Evolutionary conservation across 2,113 vertebrate species (phyloP).

Genomic region (Nipponia nippon): DNA sequence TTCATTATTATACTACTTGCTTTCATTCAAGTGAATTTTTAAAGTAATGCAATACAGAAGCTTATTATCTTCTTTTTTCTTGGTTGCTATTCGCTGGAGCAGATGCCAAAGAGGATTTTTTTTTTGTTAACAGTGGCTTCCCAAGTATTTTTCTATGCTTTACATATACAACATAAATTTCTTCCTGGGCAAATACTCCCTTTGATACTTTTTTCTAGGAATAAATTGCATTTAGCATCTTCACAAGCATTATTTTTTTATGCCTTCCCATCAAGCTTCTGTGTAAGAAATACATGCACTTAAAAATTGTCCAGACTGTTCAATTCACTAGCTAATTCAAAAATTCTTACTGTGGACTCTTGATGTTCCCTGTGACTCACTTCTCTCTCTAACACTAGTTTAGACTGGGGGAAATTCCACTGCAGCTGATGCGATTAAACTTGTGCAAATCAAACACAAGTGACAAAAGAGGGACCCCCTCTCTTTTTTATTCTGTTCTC

Average conservation of each 20-base stretch:
- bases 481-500: not conserved
- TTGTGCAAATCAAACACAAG: not conserved
- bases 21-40: slow-evolving; percentile 41
- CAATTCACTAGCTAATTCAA: not conserved
- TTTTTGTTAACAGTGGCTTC: not conserved
- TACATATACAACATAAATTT: not conserved
- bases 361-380: not conserved
- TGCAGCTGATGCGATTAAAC: not conserved
- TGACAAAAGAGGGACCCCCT: not conserved
- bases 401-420: not conserved
- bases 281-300: not conserved
- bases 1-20: slow-evolving; percentile 31
- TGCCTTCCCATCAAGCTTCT: not conserved
- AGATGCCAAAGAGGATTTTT: slow-evolving; percentile 5
- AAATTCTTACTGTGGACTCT: not conserved
- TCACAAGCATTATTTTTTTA: not conserved
- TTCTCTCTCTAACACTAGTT: not conserved
- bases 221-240: not conserved
- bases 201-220: not conserved
- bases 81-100: not conserved
- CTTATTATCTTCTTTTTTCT: slow-evolving; percentile 44
- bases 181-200: not conserved
- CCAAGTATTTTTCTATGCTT: not conserved
- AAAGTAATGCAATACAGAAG: slow-evolving; percentile 47
- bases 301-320: not conserved